Evolutionary conservation across 2,113 vertebrate species (phyloP).

Genomic region (cattle (Bos taurus)): ARS-UCD2.0 NC_037342.1:52999001-52999500

Average conservation of each 20-base stretch:
- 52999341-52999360: not conserved
- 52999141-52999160: slow-evolving; percentile 19
- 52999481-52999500: not conserved
- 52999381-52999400: not conserved
- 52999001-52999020: not conserved
- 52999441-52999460: not conserved
- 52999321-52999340: slow-evolving; percentile 8
- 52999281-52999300: not conserved
- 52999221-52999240: not conserved
- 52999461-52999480: not conserved
- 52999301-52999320: not conserved
- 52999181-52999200: not conserved
- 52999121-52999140: not conserved
- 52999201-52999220: not conserved
- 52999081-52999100: not conserved
- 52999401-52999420: not conserved
- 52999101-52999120: not conserved
- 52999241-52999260: not conserved
- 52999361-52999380: slow-evolving; percentile 19
- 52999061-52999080: not conserved
- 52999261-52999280: not conserved
- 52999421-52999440: not conserved
- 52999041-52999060: not conserved
- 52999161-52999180: not conserved
- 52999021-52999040: not conserved